Evolutionary conservation across 2,888 invertebrate genomes (phyloP), one percentile per base, ranked within the genome.

Genomic region (Ornithoptera alexandrae): DNA sequence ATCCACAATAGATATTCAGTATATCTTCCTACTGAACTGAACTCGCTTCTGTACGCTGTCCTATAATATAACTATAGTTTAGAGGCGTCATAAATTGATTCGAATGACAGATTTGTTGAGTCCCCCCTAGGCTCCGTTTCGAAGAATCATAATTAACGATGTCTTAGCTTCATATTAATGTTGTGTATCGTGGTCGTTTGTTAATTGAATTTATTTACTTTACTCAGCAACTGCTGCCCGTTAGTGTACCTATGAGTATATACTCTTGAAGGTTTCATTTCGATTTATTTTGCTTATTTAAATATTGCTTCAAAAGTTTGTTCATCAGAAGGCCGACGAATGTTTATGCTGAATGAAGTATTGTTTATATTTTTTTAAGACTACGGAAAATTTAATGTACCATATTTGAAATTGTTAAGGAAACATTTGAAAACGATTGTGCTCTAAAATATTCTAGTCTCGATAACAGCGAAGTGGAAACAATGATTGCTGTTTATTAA

Each of bases 1-100:
- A 89, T 87, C 88, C 84, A 91, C 90, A 91, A 92, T 91, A 86
- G 88, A 84, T 81, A 77, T 81, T 81, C 78, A 80, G 83, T 82
- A 86, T 88, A 78, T 87, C 83, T 74, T 68, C 71, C 71, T 80
- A 77, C 77, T 77, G 77, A 80, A 81, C 80, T 75, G 74, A 83
- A 75, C 78, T 81, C 74, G 81, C 85, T 86, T 82, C 85, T 84
- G 86, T 79, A 72, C 74, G 73, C 72, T 74, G 72, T 72, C 69
- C 72, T 71, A 66, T 72, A 71, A 68, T 70, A 61, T 65, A 70
- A 58, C 68, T 62, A 68, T 71, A 73, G 64, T 65, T 73, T 68
- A 74, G 72, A 70, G 53, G 61, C 68, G 58, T 68, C 72, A 67
- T 75, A 71, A 73, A 74, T 74, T 71, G 70, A 74, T 74, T 69